A percentile compares a stretch with the other conserved stretches of the same genome.
Evolutionary conservation across 2,113 vertebrate species (phyloP).

Genomic region (Macaca mulatta): DNA sequence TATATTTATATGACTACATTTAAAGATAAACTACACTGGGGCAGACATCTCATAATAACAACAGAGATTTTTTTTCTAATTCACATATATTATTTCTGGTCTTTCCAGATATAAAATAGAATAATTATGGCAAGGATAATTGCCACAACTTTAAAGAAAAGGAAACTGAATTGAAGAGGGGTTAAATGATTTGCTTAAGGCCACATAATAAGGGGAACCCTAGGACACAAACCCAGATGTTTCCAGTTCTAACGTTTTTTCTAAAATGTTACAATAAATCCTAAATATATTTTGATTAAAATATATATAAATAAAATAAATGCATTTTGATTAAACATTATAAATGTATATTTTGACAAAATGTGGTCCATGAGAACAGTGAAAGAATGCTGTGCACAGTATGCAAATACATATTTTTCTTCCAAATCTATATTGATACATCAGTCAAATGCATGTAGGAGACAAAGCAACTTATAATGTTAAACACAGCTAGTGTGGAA

Average conservation of each 20-base stretch:
- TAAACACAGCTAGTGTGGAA: neutral
- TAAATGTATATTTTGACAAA: neutral
- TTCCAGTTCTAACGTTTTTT: constrained; percentile 11
- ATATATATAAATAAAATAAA: neutral
- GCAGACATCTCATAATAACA: neutral
- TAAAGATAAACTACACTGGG: neutral
- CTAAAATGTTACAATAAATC: neutral
- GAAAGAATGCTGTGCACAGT: neutral
- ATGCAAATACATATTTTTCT: neutral
- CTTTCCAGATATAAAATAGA: neutral
- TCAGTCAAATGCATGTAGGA: neutral
- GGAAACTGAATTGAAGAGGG: neutral
- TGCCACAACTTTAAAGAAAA: neutral
- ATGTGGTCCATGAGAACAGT: neutral
- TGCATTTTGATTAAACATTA: neutral
- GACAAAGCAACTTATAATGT: neutral
- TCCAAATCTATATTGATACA: neutral
- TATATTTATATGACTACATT: neutral
- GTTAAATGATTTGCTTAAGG: neutral
- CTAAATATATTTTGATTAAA: neutral
- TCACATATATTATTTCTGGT: neutral
- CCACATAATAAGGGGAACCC: neutral
- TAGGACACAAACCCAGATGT: neutral
- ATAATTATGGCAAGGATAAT: neutral
- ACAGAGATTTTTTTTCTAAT: neutral